Conservation (phyloP, 2,888 invertebrate genomes). For the Boloria selene region DNA sequence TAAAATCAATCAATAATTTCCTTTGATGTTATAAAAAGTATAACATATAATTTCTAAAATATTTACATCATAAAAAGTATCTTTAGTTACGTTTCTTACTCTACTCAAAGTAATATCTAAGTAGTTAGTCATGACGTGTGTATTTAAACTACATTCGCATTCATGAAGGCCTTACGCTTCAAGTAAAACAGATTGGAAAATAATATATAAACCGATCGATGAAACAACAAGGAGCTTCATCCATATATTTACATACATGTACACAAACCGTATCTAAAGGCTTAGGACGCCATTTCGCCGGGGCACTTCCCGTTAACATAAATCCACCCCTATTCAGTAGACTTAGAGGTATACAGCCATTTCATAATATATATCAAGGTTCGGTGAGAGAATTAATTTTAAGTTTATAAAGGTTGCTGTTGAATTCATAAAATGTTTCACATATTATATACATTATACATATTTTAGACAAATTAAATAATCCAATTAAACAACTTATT, state of each 20-base stretch:
- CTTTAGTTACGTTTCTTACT: too few species aligned
- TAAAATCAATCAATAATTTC: too few species aligned
- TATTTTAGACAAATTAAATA: too few species aligned
- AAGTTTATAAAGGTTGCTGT: conserved; percentile 46
- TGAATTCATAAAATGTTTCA: conserved; percentile 19
- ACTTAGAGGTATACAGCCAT: conserved; percentile 33
- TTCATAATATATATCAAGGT: conserved; percentile 34
- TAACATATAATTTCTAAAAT: too few species aligned
- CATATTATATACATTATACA: too few species aligned
- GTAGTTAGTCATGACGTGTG: too few species aligned
- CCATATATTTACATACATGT: conserved; percentile 44
- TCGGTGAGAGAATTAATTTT: conserved; percentile 20
- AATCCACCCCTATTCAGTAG: conserved; percentile 63
- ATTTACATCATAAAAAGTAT: too few species aligned
- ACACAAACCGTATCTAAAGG: conserved; percentile 68
- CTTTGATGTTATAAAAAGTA: too few species aligned
- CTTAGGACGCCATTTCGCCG: conserved; percentile 72
- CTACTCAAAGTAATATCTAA: too few species aligned
- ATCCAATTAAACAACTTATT: too few species aligned
- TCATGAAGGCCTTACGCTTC: not conserved
- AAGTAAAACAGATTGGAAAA: conserved; percentile 34
- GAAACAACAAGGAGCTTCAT: conserved; percentile 36
- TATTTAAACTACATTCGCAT: not conserved
- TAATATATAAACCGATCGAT: conserved; percentile 39
- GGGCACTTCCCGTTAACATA: conserved; percentile 76